Conservation (phyloP, 1,140 invertebrate species). For the Bilobella aurantiaca region DNA sequence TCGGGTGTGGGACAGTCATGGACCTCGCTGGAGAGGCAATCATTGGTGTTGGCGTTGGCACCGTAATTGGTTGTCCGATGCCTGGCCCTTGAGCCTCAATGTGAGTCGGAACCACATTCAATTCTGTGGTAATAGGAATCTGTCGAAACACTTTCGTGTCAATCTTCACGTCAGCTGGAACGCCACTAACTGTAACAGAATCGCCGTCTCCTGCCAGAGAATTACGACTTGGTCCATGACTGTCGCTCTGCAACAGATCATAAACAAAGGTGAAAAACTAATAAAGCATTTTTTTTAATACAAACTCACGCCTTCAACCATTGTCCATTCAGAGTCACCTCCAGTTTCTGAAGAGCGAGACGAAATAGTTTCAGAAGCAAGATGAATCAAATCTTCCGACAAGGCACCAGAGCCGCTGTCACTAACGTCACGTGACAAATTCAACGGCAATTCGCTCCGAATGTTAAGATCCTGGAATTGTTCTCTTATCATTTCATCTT, state of each 20-base stretch:
- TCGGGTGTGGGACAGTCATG: neutral
- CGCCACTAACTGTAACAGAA: neutral
- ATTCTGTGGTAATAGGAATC: neutral
- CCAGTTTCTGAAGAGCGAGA: conserved; percentile 11
- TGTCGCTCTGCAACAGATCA: neutral
- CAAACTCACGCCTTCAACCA: conserved; percentile 20
- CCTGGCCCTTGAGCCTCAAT: neutral
- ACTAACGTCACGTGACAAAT: neutral
- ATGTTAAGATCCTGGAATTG: conserved; percentile 12
- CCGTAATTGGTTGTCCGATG: conserved; percentile 3
- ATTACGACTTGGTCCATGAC: neutral
- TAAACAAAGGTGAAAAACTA: neutral
- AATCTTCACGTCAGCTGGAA: neutral
- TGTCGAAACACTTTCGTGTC: neutral
- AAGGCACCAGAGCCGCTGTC: neutral
- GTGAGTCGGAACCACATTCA: too few species aligned
- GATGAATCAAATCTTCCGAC: neutral
- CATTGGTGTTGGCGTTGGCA: neutral
- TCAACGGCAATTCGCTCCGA: neutral
- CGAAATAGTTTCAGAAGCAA: neutral
- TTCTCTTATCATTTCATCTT: neutral
- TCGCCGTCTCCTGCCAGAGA: neutral
- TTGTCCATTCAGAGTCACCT: conserved; percentile 28
- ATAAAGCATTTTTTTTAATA: neutral
- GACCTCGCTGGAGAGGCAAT: neutral